These are phyloP conservation scores for Ochlodes sylvanus DNA, from an alignment of 2,888 invertebrate genomes.

Conservation along the genomic window DNA sequence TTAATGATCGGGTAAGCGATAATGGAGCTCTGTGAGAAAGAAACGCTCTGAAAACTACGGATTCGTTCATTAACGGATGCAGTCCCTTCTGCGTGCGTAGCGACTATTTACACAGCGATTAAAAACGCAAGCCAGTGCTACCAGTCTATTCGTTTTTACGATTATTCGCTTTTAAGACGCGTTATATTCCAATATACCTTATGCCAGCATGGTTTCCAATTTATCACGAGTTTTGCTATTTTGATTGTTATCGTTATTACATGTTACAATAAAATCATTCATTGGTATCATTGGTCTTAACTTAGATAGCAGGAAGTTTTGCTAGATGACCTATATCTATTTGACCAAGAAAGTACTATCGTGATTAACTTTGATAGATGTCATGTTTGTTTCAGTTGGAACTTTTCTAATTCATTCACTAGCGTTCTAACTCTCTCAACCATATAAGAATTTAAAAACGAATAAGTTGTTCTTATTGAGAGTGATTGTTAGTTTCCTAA, in stretches of 20 bases:
- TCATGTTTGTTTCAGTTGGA: no score
- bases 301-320: no score
- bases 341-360: no score
- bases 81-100: constrained; percentile 41
- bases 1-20: constrained; percentile 41
- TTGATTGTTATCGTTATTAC: neutral
- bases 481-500: no score
- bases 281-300: no score
- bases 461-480: no score
- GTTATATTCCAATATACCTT: constrained; percentile 21
- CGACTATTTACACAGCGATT: constrained; percentile 45
- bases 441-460: no score
- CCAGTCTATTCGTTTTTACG: constrained; percentile 35
- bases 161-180: constrained; percentile 35
- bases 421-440: no score
- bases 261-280: no score
- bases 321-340: no score
- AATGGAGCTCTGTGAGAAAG: constrained; percentile 62
- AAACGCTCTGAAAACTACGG: constrained; percentile 63
- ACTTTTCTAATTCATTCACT: no score
- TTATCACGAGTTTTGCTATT: constrained; percentile 9
- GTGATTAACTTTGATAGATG: no score
- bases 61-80: constrained; percentile 48
- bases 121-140: constrained; percentile 38
- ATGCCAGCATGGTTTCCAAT: constrained; percentile 7